Evolutionary conservation across 2,113 vertebrate genomes (phyloP).

Genomic region (Labrus mixtus): DNA sequence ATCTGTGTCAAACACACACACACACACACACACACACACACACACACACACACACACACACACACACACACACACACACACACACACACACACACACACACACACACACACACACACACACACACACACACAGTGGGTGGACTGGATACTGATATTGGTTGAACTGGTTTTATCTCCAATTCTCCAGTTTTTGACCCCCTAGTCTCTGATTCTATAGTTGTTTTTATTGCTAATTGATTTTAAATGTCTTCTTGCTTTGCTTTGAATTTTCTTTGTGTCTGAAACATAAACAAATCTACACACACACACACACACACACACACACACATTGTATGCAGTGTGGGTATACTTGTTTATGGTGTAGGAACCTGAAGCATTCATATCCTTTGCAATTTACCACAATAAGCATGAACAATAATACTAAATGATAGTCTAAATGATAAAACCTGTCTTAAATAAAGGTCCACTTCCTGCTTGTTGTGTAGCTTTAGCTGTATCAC

Average conservation of each 20-base stretch:
- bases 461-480: too few species aligned
- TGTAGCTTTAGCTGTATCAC: too few species aligned
- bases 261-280: too few species aligned
- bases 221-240: background rate
- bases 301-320: constrained; percentile 14
- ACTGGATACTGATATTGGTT: constrained; percentile 59
- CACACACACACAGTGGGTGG: constrained; percentile 11
- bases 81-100: too few species aligned
- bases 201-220: background rate
- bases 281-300: too few species aligned
- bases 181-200: background rate
- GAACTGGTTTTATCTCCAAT: constrained; percentile 28
- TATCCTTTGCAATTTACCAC: background rate
- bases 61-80: background rate
- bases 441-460: too few species aligned
- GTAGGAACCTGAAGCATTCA: background rate
- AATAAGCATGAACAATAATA: too few species aligned
- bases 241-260: too few species aligned
- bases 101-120: too few species aligned
- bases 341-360: background rate
- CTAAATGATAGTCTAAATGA: too few species aligned
- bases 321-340: constrained; percentile 3
- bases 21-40: background rate
- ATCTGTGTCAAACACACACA: constrained; percentile 37
- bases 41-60: constrained; percentile 14